phyloP scores from a whole-genome alignment of 2,888 invertebrate species.

The Tetranychus truncatus region DNA sequence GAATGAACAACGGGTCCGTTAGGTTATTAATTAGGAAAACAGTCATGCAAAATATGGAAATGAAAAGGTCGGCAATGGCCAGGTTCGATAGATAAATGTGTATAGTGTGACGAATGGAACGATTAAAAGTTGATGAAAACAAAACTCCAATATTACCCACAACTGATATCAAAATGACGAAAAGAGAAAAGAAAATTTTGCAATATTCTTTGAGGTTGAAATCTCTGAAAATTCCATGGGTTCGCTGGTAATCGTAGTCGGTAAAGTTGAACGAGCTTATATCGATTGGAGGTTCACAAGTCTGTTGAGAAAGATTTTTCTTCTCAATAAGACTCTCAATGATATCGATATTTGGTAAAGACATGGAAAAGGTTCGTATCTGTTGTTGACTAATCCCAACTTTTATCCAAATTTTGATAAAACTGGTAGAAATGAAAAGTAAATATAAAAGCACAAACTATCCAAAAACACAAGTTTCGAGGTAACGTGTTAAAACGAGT shows the following conservation, averaged over 20 bases:
- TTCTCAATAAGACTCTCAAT: background rate
- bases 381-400: background rate
- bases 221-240: background rate
- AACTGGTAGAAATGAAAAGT: too few relatives aligned
- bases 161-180: conserved; percentile 28
- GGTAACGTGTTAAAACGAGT: too few relatives aligned
- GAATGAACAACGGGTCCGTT: conserved; percentile 28
- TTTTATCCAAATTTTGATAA: too few relatives aligned
- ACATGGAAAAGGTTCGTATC: background rate
- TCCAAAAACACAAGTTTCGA: too few relatives aligned
- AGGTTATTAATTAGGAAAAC: conserved; percentile 30
- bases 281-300: conserved; percentile 8
- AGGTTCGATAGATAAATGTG: conserved; percentile 31
- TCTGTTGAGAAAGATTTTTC: background rate
- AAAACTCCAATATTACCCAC: conserved; percentile 30
- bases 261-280: conserved; percentile 21
- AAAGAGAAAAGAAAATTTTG: conserved; percentile 28
- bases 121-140: conserved; percentile 29
- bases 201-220: conserved; percentile 23
- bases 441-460: too few relatives aligned
- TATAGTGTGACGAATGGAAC: conserved; percentile 29
- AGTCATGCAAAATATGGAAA: conserved; percentile 31
- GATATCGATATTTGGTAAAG: background rate
- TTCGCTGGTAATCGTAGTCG: conserved; percentile 20
- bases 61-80: conserved; percentile 30